These are phyloP conservation scores for Tringa solitaria DNA, from an alignment of 2,113 vertebrate species.

Conservation along the genomic window DNA sequence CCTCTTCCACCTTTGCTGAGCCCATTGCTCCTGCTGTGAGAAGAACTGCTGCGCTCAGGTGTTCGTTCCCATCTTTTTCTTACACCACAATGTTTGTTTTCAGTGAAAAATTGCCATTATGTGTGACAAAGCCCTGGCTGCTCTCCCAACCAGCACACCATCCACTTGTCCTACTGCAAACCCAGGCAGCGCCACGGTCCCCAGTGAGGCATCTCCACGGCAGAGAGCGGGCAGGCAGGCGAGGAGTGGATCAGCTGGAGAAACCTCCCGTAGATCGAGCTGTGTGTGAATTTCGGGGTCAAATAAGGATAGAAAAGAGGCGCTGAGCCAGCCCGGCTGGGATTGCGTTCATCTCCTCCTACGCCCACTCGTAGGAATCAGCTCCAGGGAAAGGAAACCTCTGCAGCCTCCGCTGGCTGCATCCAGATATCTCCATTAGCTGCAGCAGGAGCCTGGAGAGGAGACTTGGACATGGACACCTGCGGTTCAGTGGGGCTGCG, in stretches of 20 bases:
- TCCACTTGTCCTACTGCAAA: neutral
- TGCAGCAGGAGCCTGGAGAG: neutral
- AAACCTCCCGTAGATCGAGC: neutral
- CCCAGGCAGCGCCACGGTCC: fast-evolving
- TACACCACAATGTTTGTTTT: neutral
- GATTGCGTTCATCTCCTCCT: neutral
- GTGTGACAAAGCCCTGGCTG: fast-evolving
- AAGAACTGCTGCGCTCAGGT: neutral
- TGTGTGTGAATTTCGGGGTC: neutral
- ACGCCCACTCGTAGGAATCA: neutral
- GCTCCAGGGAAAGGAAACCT: neutral
- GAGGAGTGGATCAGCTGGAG: neutral
- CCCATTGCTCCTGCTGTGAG: neutral
- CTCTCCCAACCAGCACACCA: fast-evolving
- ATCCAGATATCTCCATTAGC: neutral
- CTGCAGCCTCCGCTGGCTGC: neutral
- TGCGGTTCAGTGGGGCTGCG: fast-evolving
- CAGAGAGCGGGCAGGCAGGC: neutral
- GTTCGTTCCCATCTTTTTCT: neutral
- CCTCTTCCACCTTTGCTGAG: neutral
- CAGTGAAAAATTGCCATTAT: fast-evolving
- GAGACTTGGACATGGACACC: neutral
- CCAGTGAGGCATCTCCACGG: fast-evolving
- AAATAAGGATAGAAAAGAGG: neutral
- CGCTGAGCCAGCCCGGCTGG: neutral